A percentile compares a stretch with the other conserved stretches of the same genome.
These are phyloP conservation scores for Nannobrachium achirus DNA, from an alignment of 2,113 vertebrate genomes.

Conservation along the genomic window DNA sequence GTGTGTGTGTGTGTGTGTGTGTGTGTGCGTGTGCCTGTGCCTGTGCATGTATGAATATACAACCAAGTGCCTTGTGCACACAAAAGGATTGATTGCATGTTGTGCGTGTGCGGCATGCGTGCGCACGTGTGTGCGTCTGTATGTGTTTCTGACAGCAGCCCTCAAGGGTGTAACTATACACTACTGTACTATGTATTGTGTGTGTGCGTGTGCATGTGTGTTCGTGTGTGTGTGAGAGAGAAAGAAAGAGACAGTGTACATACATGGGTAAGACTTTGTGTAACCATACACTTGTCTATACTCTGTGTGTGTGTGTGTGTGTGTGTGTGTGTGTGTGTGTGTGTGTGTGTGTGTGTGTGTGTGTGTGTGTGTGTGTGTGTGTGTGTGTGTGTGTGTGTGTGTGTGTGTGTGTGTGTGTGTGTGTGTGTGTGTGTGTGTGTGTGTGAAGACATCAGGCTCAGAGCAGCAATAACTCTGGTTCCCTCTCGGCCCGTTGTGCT, in stretches of 20 bases:
- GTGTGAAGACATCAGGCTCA: slow-evolving; percentile 30
- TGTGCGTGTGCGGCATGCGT: not conserved
- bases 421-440: slow-evolving; percentile 37
- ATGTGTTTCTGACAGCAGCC: slow-evolving; percentile 4
- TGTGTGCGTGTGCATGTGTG: slow-evolving; percentile 1
- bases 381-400: slow-evolving; percentile 8
- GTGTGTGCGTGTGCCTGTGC: not conserved
- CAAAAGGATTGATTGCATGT: not conserved
- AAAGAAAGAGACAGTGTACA: too few species aligned
- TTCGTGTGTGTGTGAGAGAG: slow-evolving; percentile 17
- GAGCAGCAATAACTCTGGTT: slow-evolving; percentile 43
- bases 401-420: slow-evolving; percentile 6
- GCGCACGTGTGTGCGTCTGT: not conserved
- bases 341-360: not conserved
- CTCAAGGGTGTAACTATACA: slow-evolving; percentile 56
- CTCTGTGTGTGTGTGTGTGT: not conserved
- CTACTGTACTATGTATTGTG: not conserved
- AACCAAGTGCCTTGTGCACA: not conserved
- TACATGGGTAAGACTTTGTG: too few species aligned
- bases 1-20: not conserved
- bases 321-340: slow-evolving; percentile 6
- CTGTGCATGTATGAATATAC: not conserved
- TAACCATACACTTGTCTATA: slow-evolving; percentile 46
- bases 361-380: not conserved
- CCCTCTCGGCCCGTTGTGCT: slow-evolving; percentile 24